phyloP scores from a whole-genome alignment of 2,113 vertebrate species.

The Varanus komodoensis region DNA sequence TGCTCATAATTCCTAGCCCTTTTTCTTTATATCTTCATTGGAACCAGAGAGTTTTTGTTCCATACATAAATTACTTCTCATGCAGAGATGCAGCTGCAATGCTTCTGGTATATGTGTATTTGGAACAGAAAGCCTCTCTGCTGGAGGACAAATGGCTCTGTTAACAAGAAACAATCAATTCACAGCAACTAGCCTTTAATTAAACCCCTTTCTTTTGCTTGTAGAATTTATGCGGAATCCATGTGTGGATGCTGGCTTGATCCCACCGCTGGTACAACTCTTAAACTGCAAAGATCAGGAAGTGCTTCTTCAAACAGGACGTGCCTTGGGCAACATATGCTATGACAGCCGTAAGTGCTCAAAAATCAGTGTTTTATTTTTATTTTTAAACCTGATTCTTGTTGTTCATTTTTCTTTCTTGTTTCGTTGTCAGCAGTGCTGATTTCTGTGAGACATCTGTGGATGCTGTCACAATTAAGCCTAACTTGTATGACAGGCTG shows the following conservation, averaged over 20 bases:
- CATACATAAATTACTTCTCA: background rate
- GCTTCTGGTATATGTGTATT: background rate
- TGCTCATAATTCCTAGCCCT: constrained; percentile 30
- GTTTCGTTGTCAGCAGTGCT: background rate
- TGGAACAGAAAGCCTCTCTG: constrained; percentile 12
- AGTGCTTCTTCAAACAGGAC: constrained; percentile 95
- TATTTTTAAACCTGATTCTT: background rate
- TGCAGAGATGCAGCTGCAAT: constrained; percentile 10
- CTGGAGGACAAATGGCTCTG: constrained; percentile 8
- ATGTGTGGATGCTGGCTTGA: constrained; percentile 94
- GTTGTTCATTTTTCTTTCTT: constrained; percentile 14
- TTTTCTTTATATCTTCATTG: background rate
- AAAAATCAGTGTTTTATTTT: constrained; percentile 16
- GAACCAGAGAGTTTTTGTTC: background rate
- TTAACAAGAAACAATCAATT: constrained; percentile 19
- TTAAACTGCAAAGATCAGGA: constrained; percentile 94
- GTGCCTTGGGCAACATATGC: constrained; percentile 98
- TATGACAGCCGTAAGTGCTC: constrained; percentile 98
- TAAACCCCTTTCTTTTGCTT: constrained; percentile 57
- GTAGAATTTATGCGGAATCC: constrained; percentile 95
- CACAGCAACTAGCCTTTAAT: background rate
- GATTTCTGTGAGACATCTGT: background rate
- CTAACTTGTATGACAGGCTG: constrained; percentile 42
- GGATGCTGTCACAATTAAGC: constrained; percentile 10
- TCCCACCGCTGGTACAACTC: constrained; percentile 94